phyloP scores from a whole-genome alignment of 2,888 invertebrate genomes.

The Conistra vaccinii region DNA sequence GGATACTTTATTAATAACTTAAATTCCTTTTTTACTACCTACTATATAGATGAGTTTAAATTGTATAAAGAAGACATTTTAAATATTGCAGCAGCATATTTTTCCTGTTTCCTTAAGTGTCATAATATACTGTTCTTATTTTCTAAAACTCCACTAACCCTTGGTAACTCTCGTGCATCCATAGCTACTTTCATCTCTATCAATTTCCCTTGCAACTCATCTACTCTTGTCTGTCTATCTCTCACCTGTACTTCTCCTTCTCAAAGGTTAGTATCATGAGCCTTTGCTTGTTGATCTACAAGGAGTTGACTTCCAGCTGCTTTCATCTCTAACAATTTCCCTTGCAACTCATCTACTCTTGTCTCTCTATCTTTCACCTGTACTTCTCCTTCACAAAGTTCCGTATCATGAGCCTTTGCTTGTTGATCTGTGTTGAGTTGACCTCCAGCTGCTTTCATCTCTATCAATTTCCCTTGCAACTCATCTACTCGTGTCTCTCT shows the following conservation, averaged over 20 bases:
- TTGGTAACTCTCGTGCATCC: not conserved
- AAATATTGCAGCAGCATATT: not conserved
- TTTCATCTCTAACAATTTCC: not conserved
- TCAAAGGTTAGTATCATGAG: constrained; percentile 81
- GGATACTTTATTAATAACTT: not conserved
- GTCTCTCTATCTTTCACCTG: too few relatives aligned
- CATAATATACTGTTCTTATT: not conserved
- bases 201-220: not conserved
- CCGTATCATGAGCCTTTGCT: too few relatives aligned
- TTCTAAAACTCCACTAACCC: not conserved
- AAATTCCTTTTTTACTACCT: not conserved
- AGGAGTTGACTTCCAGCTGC: not conserved
- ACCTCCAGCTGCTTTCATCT: not conserved
- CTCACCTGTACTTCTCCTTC: constrained; percentile 90
- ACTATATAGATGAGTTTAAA: not conserved
- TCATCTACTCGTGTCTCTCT: not conserved
- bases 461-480: not conserved
- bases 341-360: not conserved
- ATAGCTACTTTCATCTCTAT: not conserved
- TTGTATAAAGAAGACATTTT: not conserved
- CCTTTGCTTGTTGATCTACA: not conserved
- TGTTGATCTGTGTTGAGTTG: too few relatives aligned
- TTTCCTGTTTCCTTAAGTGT: not conserved
- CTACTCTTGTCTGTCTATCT: not conserved
- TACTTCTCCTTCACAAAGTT: too few relatives aligned